Percentiles rank a stretch among this genome's conserved stretches.
phyloP scores from a whole-genome alignment of 1,140 invertebrate species.

The Zaprionus camerounensis region DNA sequence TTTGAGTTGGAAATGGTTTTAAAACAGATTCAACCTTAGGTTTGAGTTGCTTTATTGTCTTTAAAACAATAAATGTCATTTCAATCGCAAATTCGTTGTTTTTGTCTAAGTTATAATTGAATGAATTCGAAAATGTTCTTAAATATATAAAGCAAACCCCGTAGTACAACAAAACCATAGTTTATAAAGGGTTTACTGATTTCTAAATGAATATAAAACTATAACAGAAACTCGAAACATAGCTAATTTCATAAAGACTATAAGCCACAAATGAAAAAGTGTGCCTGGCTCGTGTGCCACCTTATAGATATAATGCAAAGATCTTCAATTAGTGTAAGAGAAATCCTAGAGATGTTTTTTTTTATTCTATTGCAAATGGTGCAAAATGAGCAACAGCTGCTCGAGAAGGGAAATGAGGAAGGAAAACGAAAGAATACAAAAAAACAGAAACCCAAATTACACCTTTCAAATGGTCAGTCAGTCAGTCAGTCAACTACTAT shows the following conservation, averaged over 20 bases:
- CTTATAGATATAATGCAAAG: not conserved
- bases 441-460: slow-evolving; percentile 65
- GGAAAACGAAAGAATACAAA: slow-evolving; percentile 6
- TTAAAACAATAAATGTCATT: too few relatives aligned
- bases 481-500: slow-evolving; percentile 32
- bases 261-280: not conserved
- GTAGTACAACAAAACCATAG: too few relatives aligned
- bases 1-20: too few relatives aligned
- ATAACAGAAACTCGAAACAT: not conserved
- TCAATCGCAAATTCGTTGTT: too few relatives aligned
- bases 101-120: too few relatives aligned
- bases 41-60: too few relatives aligned
- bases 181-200: not conserved
- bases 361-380: slow-evolving; percentile 41
- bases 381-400: slow-evolving; percentile 60
- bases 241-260: not conserved
- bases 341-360: slow-evolving; percentile 22
- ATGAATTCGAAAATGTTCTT: too few relatives aligned
- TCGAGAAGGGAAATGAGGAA: not conserved
- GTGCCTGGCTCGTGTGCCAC: not conserved
- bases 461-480: slow-evolving; percentile 76
- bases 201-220: not conserved
- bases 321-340: not conserved
- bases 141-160: too few relatives aligned
- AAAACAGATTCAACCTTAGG: too few relatives aligned